Evolutionary conservation across 1,140 invertebrate species (phyloP), one percentile per base, ranked within the genome.

Genomic region (Aphis craccivora): DNA sequence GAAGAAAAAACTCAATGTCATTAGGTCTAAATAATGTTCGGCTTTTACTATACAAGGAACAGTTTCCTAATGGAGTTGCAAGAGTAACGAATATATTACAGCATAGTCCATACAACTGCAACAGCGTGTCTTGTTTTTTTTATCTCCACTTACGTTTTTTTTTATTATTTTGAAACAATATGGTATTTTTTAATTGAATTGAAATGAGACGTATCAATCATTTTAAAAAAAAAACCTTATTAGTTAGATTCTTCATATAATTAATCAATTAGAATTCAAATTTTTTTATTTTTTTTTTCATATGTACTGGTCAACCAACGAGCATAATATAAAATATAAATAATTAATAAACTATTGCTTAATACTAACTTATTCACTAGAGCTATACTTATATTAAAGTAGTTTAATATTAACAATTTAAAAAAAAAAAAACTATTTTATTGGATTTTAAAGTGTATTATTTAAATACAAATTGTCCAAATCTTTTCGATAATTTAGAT

Each of bases 1-100:
- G n/a, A n/a, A 20, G 87, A 90, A 90, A 90, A 90, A 90, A 90
- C 53, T 60, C 53, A 37, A 67, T 67, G 89, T 90, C 55, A 91
- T 91, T 91, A 91, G 43, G 90, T 23, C 9, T 55, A 43, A 90
- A 90, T 90, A 60, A 53, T 67, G 89, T 90, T 67, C 30, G 23
- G 43, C 40, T 76, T 76, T 30, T 60, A 76, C 37, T 88, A 23
- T 11, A 51, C n/a, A 40, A 2, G 53, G 11, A 91, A 91, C 60
- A 45, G 55, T 48, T 40, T n/a, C 90, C 37, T 91, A 91, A 91
- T 91, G 60, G 90, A 91, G 89, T 90, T 60, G 14, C 3, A 90
- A 67, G 40, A 60, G 67, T n/a, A 91, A 91, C 88, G 60, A n/a
- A 76, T 76, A 76, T 76, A 76, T 76, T n/a, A 76, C 60, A 40